Conservation (phyloP, 2,888 invertebrate species). For the Taphrorychus bicolor region DNA sequence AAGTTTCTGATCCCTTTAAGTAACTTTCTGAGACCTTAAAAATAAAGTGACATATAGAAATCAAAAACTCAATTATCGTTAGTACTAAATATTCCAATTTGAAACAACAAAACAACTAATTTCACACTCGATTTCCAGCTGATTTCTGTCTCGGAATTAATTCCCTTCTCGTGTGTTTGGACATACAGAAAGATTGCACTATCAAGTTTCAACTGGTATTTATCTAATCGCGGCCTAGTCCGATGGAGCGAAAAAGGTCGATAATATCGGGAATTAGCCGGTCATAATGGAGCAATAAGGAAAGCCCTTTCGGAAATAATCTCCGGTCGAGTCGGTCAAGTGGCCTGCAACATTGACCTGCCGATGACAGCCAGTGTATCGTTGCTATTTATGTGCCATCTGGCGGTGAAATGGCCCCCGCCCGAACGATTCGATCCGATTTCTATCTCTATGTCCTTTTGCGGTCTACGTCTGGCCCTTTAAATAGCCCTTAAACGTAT, state of each 20-base stretch:
- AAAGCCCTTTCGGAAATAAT: conserved; percentile 24
- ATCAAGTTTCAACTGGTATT: not conserved
- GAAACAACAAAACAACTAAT: not conserved
- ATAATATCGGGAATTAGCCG: conserved; percentile 22
- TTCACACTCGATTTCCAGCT: not conserved
- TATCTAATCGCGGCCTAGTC: not conserved
- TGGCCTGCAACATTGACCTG: conserved; percentile 49
- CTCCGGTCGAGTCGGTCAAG: conserved; percentile 42
- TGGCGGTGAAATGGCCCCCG: conserved; percentile 46
- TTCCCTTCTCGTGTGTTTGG: not conserved
- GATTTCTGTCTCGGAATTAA: not conserved
- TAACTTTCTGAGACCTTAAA: no score
- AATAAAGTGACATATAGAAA: no score
- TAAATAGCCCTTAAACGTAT: no score
- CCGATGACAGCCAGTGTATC: conserved; percentile 58
- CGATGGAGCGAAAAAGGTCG: conserved; percentile 2
- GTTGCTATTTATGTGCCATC: conserved; percentile 59
- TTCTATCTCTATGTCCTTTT: conserved; percentile 8
- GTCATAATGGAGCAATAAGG: conserved; percentile 25
- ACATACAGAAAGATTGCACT: not conserved
- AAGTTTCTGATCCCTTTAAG: no score
- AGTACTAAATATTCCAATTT: no score
- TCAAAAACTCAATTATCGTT: no score
- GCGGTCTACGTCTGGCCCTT: no score
- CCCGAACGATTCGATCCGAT: conserved; percentile 22